These are phyloP conservation scores for Oryzias javanicus DNA, from an alignment of 2,113 vertebrate species.

Conservation along the genomic window DNA sequence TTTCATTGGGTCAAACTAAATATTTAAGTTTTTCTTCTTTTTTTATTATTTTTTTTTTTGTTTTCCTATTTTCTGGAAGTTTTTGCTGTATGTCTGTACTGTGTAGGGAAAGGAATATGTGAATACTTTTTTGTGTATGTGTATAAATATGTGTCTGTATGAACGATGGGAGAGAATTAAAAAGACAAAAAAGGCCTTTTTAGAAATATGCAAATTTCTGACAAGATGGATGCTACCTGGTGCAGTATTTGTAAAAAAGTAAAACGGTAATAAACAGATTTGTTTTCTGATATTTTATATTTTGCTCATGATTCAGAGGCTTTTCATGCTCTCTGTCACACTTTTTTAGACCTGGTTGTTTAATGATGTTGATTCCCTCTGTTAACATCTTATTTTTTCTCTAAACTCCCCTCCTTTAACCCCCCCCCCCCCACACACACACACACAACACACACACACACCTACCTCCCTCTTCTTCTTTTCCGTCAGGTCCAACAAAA, in stretches of 20 bases:
- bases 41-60: neutral
- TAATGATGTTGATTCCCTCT: too few relatives aligned
- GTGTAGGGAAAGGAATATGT: neutral
- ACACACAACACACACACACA: too few relatives aligned
- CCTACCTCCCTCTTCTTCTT: too few relatives aligned
- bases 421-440: too few relatives aligned
- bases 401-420: too few relatives aligned
- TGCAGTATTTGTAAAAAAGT: slow-evolving; percentile 62
- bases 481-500: too few relatives aligned
- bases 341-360: too few relatives aligned
- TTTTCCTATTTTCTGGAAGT: neutral
- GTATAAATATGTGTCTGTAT: neutral
- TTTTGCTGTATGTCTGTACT: slow-evolving; percentile 29
- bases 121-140: slow-evolving; percentile 12
- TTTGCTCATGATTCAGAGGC: too few relatives aligned
- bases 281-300: slow-evolving; percentile 36
- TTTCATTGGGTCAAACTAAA: neutral
- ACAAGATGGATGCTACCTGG: slow-evolving; percentile 43
- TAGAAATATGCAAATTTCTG: slow-evolving; percentile 51
- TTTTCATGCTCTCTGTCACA: too few relatives aligned
- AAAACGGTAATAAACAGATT: slow-evolving; percentile 59
- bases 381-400: too few relatives aligned
- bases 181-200: slow-evolving; percentile 33
- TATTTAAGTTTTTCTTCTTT: neutral
- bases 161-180: neutral